These are phyloP conservation scores for Trachelus iudaicus DNA, from an alignment of 2,888 invertebrate genomes.

Conservation along the genomic window DNA sequence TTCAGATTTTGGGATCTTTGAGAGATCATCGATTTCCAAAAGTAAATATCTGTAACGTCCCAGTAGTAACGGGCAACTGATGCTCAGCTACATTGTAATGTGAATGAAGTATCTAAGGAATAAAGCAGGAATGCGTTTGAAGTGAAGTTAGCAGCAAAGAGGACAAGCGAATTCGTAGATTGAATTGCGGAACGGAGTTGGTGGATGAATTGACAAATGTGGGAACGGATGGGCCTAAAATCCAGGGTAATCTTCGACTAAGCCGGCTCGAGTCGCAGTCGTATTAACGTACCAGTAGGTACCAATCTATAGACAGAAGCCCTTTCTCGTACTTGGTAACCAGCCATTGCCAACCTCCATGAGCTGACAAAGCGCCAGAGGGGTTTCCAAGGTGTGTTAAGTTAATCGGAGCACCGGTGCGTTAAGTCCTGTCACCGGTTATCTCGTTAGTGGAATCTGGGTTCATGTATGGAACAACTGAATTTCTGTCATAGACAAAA, in stretches of 20 bases:
- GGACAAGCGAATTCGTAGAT: slow-evolving; percentile 10
- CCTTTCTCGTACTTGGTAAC: slow-evolving; percentile 5
- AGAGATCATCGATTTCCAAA: too few species aligned
- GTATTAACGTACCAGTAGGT: slow-evolving; percentile 32
- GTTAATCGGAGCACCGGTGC: slow-evolving; percentile 15
- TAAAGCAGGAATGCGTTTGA: slow-evolving; percentile 60
- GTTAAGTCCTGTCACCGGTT: not conserved
- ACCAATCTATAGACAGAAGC: not conserved
- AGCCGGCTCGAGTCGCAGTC: slow-evolving; percentile 37
- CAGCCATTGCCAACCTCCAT: not conserved
- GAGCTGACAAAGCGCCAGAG: slow-evolving; percentile 2
- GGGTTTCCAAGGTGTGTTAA: slow-evolving; percentile 12
- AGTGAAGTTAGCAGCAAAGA: slow-evolving; percentile 44
- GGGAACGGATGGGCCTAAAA: slow-evolving; percentile 32
- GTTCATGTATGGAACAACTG: too few species aligned
- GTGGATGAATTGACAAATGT: slow-evolving; percentile 1
- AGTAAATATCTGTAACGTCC: too few species aligned
- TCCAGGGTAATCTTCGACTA: slow-evolving; percentile 46
- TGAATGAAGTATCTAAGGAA: slow-evolving; percentile 55
- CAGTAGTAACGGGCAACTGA: slow-evolving; percentile 45
- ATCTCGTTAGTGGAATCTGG: too few species aligned
- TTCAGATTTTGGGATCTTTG: too few species aligned
- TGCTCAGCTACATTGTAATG: slow-evolving; percentile 55
- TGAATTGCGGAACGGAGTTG: not conserved
- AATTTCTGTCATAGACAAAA: too few species aligned